Conservation (phyloP, 2,797 vertebrate genomes). For the Cossypha polioptera region DNA sequence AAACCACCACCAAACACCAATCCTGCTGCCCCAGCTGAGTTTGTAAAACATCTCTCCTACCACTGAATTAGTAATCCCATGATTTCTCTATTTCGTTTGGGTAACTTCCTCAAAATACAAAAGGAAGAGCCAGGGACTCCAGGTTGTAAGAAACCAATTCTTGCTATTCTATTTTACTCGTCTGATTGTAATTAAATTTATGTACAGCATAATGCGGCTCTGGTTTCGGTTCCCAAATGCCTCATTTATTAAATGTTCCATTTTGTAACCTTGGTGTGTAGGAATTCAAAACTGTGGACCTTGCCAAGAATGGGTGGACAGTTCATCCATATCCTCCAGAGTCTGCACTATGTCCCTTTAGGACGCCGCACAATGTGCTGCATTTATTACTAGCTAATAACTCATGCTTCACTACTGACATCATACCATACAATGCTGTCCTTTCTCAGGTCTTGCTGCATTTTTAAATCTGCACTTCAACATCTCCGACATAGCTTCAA, state of each 20-base stretch:
- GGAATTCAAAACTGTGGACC: background rate
- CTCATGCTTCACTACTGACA: slow-evolving; percentile 1
- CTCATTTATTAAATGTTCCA: background rate
- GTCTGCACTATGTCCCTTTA: background rate
- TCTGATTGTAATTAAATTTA: background rate
- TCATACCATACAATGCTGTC: background rate
- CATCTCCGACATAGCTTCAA: background rate
- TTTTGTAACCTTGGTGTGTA: background rate
- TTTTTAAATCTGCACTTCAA: background rate
- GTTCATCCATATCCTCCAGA: background rate
- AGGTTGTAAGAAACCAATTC: background rate
- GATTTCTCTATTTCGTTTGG: background rate
- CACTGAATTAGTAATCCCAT: background rate
- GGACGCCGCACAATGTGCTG: background rate
- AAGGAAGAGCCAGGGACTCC: background rate
- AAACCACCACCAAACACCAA: background rate
- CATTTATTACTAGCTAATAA: slow-evolving; percentile 16
- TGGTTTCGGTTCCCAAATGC: slow-evolving; percentile 32
- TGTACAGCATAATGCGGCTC: background rate
- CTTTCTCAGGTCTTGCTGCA: background rate
- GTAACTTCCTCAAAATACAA: background rate
- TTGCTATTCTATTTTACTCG: background rate
- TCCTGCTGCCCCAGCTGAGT: background rate
- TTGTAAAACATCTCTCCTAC: background rate
- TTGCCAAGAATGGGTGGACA: slow-evolving; percentile 27